Base-by-base conservation (phyloP, 2,797 vertebrate genomes). In the Girardinus metallicus region DNA sequence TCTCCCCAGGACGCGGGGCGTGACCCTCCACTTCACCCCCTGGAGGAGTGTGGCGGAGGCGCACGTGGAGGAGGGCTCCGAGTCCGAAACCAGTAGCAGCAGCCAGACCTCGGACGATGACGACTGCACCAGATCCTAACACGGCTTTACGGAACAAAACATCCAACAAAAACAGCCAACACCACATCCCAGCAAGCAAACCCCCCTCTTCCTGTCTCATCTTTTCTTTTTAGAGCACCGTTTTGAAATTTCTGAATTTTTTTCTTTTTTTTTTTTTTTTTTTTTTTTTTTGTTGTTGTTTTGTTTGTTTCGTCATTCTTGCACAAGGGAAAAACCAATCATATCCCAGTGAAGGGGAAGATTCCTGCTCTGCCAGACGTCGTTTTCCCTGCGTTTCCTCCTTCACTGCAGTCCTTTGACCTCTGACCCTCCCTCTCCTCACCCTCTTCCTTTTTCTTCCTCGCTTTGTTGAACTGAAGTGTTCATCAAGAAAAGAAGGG, bases 291-390 rank as follows among this genome's bases (percentile, higher is more conserved):
- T 53, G 29, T 4, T n/a, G 1, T 57, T 57, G 10, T 60, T 31
- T 39, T 39, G 1, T 39, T 68, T 85, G 93, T 93, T 74, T 92
- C 93, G 87, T 93, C 91, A 92, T 95, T 95, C 93, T 96, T 98
- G 97, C 97, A 98, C 97, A 97, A 98, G 96, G 97, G 97, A 97
- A 95, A 95, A 97, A 97, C 96, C 94, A 96, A 97, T 98, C 96
- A 95, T 97, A 97, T 97, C 95, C 93, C 94, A 95, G 94, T 94
- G 94, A 94, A 95, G 94, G 93, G 88, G 94, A 93, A 94, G 93
- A 93, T 93, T 94, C 92, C 94, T 95, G 94, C 93, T 94, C 92
- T 76, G 92, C 92, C 94, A 94, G 94, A 95, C 92, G 93, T 94
- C 78, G 75, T 94, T 95, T 95, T 95, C 94, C 95, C 95, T 95